These are phyloP conservation scores for Thaleichthys pacificus DNA, from an alignment of 2,797 vertebrate genomes.

Conservation along the genomic window DNA sequence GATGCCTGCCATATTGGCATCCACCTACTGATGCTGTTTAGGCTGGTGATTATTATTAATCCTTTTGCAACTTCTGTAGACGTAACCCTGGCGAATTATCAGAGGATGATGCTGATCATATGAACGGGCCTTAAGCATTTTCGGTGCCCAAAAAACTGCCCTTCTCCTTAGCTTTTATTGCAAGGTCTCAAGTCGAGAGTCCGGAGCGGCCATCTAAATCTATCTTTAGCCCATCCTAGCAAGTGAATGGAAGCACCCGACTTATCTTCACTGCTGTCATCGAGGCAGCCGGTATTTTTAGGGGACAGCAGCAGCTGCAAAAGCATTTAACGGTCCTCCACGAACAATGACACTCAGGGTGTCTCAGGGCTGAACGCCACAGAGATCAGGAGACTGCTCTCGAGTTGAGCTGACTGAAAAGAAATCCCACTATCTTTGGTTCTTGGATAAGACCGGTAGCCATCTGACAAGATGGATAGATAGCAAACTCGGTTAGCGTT, in stretches of 20 bases:
- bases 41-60: not conserved
- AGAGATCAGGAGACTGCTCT: slow-evolving; percentile 58
- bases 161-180: slow-evolving; percentile 65
- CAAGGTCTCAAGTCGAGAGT: slow-evolving; percentile 70
- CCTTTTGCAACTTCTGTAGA: not conserved
- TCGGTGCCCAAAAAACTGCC: slow-evolving; percentile 31
- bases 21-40: not conserved
- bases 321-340: slow-evolving; percentile 82
- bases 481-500: slow-evolving; percentile 35
- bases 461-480: slow-evolving; percentile 49
- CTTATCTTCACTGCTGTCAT: slow-evolving; percentile 84
- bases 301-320: slow-evolving; percentile 83
- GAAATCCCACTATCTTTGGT: not conserved
- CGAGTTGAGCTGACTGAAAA: slow-evolving; percentile 17
- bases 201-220: slow-evolving; percentile 62
- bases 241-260: slow-evolving; percentile 80
- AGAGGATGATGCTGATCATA: slow-evolving; percentile 8
- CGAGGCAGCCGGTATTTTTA: slow-evolving; percentile 82
- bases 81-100: not conserved
- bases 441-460: slow-evolving; percentile 15
- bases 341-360: slow-evolving; percentile 80
- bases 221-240: slow-evolving; percentile 82
- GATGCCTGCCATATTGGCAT: not conserved
- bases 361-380: slow-evolving; percentile 67
- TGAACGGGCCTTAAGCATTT: slow-evolving; percentile 21